Base-by-base conservation (phyloP, 2,888 invertebrate species). In the Agrilus biguttatus region DNA sequence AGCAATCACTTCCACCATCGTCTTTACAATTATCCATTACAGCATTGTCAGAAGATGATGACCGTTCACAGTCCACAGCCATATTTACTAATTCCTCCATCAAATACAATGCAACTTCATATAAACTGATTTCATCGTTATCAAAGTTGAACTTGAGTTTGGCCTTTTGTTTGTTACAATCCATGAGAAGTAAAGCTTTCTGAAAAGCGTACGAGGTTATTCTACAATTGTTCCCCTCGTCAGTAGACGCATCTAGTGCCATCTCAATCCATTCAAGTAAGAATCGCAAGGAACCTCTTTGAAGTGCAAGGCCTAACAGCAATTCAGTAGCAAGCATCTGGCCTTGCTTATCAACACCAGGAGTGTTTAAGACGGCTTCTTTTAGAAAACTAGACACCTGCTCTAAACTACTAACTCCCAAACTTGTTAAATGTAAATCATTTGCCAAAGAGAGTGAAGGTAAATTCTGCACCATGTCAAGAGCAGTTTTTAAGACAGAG, bases 191-290 rank as follows among this genome's bases (percentile, higher is more conserved):
- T 23, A 63, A 51, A 1, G 56, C 57, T 43, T 54, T 58, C 45
- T 54, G 51, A 40, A 61, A 59, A 37, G 65, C 64, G 28, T 61
- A 51, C 34, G 61, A 61, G 41, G 59, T 57, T 43, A 56, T 47
- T 36, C 47, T 47, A 32, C 41, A 28, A 45, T 48, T 40, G 28
- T 45, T 46, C 8, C 38, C 45, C n/a, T 53, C 53, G 32, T 54
- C 52, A 33, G 48, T 45, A 1, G 61, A 57, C 7, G 62, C 64
- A 38, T 66, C 64, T 38, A 77, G 61, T 10, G 76, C 75, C 69
- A 76, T 69, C 47, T 75, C 72, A 38, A 78, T 70, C 78, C 78
- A 78, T 53, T 77, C 74, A 37, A 78, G 59, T 17, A 78, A 58
- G 55, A 73, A 72, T 36, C 73, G 60, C 14, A 78, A 62, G 10